Conservation (phyloP, 37 sponge, comb jelly and placozoan genomes). For the Crambe crambe region DNA sequence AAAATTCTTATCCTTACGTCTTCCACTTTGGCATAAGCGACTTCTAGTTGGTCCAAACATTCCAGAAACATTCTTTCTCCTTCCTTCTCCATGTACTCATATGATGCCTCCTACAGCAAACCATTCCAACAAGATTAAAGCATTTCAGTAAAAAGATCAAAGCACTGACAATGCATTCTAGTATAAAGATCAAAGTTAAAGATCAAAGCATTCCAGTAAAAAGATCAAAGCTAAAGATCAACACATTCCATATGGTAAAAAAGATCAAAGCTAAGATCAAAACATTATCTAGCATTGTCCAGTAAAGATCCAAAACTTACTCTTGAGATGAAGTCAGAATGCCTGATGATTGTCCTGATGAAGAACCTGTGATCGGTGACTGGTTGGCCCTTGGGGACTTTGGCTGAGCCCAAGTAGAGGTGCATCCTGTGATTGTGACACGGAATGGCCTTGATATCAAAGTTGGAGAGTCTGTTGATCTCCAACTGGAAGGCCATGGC, state of each 20-base stretch:
- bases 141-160: neutral
- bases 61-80: slow-evolving; percentile 96
- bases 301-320: slow-evolving; percentile 36
- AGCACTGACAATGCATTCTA: neutral
- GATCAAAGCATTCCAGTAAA: neutral
- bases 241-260: neutral
- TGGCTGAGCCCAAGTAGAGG: slow-evolving; percentile 91
- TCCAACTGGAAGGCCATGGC: slow-evolving; percentile 98
- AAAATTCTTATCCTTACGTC: slow-evolving; percentile 48
- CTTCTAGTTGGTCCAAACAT: slow-evolving; percentile 91
- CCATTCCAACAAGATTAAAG: neutral
- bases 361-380: slow-evolving; percentile 91
- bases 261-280: too few species aligned
- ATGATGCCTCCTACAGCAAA: slow-evolving; percentile 78
- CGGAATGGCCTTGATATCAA: slow-evolving; percentile 81
- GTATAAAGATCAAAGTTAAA: neutral
- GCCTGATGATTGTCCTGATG: slow-evolving; percentile 90
- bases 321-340: slow-evolving; percentile 89
- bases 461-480: slow-evolving; percentile 89
- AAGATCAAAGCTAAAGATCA: neutral
- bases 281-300: too few species aligned
- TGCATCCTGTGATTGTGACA: slow-evolving; percentile 89
- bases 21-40: slow-evolving; percentile 77
- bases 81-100: slow-evolving; percentile 94
- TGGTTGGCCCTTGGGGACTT: slow-evolving; percentile 72